A percentile compares a stretch with the other conserved stretches of the same genome.
Conservation (phyloP, 2,888 invertebrate species). For the Gerris lacustris region DNA sequence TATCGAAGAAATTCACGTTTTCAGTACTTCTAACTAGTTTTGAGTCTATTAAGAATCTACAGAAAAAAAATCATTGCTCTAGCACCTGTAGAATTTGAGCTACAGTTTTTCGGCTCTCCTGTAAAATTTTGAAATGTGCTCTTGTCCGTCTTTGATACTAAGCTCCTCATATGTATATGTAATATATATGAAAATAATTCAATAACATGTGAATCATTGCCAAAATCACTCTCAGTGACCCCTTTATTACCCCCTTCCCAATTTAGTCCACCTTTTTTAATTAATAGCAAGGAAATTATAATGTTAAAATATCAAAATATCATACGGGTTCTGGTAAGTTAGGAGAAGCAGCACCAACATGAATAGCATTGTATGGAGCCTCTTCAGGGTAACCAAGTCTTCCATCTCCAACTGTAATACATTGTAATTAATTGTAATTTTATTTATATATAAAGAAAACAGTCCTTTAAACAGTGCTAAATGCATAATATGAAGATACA, state of each 20-base stretch:
- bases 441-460: neutral
- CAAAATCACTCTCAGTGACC: neutral
- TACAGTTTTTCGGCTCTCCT: too few species aligned
- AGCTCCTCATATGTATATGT: too few species aligned
- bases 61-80: too few species aligned
- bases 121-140: too few species aligned
- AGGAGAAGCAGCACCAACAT: constrained; percentile 82
- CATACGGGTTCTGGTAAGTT: constrained; percentile 59
- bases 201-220: neutral
- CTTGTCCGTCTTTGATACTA: too few species aligned
- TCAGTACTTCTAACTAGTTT: too few species aligned
- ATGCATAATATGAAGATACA: neutral
- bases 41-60: too few species aligned
- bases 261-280: too few species aligned
- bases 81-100: too few species aligned
- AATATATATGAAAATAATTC: neutral
- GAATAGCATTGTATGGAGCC: constrained; percentile 84
- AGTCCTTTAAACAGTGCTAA: neutral
- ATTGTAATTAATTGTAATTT: neutral
- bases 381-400: constrained; percentile 59
- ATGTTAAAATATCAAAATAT: constrained; percentile 29
- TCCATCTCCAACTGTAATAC: constrained; percentile 69
- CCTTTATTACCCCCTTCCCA: too few species aligned
- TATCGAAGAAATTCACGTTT: too few species aligned
- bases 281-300: too few species aligned